A percentile compares a stretch with the other conserved stretches of the same genome.
These are phyloP conservation scores for Drosophila tsacasi DNA, from an alignment of 1,140 invertebrate species.

Conservation along the genomic window DNA sequence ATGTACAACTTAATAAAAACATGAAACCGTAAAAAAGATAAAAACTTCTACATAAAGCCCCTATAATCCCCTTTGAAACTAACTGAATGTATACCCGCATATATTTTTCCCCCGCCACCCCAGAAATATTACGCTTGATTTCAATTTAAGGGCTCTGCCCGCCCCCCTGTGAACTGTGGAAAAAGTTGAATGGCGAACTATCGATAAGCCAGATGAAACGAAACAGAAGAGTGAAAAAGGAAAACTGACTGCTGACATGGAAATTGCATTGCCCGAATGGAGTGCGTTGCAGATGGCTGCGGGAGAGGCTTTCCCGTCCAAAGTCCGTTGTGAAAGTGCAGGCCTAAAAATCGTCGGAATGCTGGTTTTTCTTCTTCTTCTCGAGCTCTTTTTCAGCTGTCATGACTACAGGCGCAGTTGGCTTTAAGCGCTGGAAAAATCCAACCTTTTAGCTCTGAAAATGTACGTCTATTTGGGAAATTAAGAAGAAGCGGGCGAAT, in stretches of 20 bases:
- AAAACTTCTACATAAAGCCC: background rate
- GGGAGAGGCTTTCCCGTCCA: slow-evolving; percentile 19
- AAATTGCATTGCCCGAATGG: slow-evolving; percentile 41
- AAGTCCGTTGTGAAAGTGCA: slow-evolving; percentile 15
- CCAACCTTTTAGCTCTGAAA: slow-evolving; percentile 3
- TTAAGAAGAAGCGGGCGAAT: slow-evolving; percentile 35
- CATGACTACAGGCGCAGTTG: background rate
- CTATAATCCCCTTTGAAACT: background rate
- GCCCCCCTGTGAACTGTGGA: slow-evolving; percentile 3
- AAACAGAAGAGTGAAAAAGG: slow-evolving; percentile 13
- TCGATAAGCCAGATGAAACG: slow-evolving; percentile 43
- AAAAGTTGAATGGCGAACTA: slow-evolving; percentile 19
- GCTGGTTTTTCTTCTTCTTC: slow-evolving; percentile 1
- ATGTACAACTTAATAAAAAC: no score
- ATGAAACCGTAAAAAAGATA: no score
- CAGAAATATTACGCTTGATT: slow-evolving; percentile 4
- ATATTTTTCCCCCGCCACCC: background rate
- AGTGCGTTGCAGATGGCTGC: slow-evolving; percentile 8
- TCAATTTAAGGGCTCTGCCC: slow-evolving; percentile 4
- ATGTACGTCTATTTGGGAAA: slow-evolving; percentile 7
- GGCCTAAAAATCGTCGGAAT: slow-evolving; percentile 20
- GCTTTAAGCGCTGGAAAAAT: slow-evolving; percentile 27
- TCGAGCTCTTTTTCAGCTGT: slow-evolving; percentile 11
- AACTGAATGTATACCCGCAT: no score
- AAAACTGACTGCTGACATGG: slow-evolving; percentile 32